Percentiles rank a stretch among this genome's conserved stretches.
Conservation (phyloP, 2,797 vertebrate genomes). For the Pipistrellus pygmaeus region DNA sequence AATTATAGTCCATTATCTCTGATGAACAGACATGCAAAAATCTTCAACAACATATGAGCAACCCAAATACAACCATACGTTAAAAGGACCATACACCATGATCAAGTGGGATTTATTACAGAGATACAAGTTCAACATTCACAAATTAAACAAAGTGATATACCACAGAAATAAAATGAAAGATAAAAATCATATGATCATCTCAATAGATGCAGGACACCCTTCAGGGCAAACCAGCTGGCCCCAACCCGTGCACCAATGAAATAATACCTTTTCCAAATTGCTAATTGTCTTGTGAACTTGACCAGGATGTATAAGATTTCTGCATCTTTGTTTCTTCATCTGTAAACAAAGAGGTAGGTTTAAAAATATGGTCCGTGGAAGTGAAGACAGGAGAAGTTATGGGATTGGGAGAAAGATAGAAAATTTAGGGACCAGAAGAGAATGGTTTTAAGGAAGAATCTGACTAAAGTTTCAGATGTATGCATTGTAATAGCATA, state of each 20-base stretch:
- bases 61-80: not conserved
- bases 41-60: not conserved
- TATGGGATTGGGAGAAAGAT: not conserved
- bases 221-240: no score
- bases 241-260: no score
- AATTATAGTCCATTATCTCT: not conserved
- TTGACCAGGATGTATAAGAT: not conserved
- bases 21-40: not conserved
- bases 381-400: conserved; percentile 19
- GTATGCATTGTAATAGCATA: not conserved
- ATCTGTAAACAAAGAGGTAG: not conserved
- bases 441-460: not conserved
- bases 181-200: not conserved
- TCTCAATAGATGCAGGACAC: not conserved
- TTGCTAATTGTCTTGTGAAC: not conserved
- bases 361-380: conserved; percentile 49
- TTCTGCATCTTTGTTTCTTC: not conserved
- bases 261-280: not conserved
- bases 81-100: not conserved
- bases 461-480: conserved; percentile 25
- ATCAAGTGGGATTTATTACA: not conserved
- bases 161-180: not conserved
- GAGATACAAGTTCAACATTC: not conserved
- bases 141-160: not conserved
- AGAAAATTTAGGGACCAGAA: not conserved